A percentile compares a stretch with the other conserved stretches of the same genome.
Evolutionary conservation across 2,888 invertebrate genomes (phyloP).

Genomic region (Xanthorhoe designata): DNA sequence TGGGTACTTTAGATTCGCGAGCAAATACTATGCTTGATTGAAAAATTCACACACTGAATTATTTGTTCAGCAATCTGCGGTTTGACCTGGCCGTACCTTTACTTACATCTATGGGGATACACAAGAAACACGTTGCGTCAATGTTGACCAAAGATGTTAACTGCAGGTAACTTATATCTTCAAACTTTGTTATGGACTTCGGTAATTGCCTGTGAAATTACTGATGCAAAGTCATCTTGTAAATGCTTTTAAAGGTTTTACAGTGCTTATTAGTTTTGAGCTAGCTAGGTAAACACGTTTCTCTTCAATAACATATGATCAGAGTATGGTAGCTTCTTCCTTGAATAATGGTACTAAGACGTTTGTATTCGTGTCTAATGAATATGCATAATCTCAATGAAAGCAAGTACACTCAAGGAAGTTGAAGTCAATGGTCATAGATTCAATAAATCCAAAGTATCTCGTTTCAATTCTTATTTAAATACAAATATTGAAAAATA

Average conservation of each 20-base stretch:
- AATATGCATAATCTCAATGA: constrained; percentile 12
- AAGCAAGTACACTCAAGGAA: not conserved
- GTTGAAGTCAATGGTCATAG: not conserved
- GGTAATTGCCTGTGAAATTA: constrained; percentile 32
- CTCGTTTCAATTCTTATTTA: not conserved
- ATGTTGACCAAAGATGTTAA: constrained; percentile 44
- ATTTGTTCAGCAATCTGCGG: constrained; percentile 6
- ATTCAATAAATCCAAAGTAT: not conserved
- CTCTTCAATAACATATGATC: too few species aligned
- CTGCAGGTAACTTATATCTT: constrained; percentile 24
- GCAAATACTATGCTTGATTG: not conserved
- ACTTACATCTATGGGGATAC: not conserved
- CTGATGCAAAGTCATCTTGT: constrained; percentile 15
- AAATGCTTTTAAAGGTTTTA: not conserved
- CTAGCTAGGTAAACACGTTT: not conserved
- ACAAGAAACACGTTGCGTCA: constrained; percentile 49
- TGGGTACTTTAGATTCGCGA: not conserved
- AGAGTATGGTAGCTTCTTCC: not conserved
- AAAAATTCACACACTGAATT: not conserved
- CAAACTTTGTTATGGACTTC: constrained; percentile 17
- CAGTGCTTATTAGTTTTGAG: not conserved
- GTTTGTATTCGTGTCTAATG: constrained; percentile 3
- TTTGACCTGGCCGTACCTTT: not conserved
- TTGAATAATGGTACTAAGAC: constrained; percentile 7
- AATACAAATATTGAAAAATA: too few species aligned